A percentile compares a stretch with the other conserved stretches of the same genome.
These are phyloP conservation scores for Onychomys arenicola DNA, from an alignment of 2,797 vertebrate genomes.

Conservation along the genomic window DNA sequence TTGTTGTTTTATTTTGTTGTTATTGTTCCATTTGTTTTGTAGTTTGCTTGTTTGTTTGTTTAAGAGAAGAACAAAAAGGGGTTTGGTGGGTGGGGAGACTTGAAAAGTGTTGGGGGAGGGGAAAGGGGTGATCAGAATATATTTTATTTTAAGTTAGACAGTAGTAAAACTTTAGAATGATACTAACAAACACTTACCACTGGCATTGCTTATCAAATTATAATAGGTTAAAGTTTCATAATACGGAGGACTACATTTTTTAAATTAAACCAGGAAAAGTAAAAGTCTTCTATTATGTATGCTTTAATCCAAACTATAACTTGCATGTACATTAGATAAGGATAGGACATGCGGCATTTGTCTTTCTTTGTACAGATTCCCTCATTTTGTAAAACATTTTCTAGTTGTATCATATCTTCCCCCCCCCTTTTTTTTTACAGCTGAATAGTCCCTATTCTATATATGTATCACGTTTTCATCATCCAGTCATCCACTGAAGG, in stretches of 20 bases:
- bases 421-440: not conserved
- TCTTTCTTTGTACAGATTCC: not conserved
- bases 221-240: not conserved
- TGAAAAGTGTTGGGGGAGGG: no score
- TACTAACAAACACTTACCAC: not conserved
- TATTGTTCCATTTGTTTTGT: not conserved
- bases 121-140: not conserved
- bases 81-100: not conserved
- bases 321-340: not conserved
- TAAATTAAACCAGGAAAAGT: slow-evolving; percentile 19
- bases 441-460: not conserved
- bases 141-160: slow-evolving; percentile 29
- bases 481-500: not conserved
- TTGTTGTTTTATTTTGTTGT: not conserved
- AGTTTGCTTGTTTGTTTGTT: not conserved
- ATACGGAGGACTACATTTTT: not conserved
- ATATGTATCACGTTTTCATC: not conserved
- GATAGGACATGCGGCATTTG: not conserved
- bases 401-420: not conserved
- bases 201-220: not conserved
- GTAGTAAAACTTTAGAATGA: not conserved
- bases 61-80: no score
- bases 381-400: not conserved
- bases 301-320: not conserved
- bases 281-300: not conserved